These are phyloP conservation scores for Caenorhabditis japonica DNA, from an alignment of 2,888 invertebrate genomes.

Conservation along the genomic window DNA sequence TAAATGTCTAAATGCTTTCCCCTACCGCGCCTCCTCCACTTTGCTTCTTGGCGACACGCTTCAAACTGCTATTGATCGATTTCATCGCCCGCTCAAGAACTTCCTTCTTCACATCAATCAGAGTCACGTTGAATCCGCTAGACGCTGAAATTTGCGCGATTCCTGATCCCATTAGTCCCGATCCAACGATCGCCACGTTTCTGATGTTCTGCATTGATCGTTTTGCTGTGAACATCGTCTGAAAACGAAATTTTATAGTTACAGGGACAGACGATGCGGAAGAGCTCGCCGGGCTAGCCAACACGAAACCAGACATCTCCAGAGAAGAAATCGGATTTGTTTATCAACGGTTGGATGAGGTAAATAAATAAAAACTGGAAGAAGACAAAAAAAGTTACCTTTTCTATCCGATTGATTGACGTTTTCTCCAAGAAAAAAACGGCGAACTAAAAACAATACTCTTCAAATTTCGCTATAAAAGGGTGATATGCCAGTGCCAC, in stretches of 20 bases:
- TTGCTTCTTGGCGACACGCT: conserved; percentile 83
- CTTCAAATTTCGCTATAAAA: too few relatives aligned
- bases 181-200: conserved; percentile 87
- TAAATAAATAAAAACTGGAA: conserved; percentile 6
- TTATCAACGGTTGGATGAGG: conserved; percentile 43
- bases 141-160: conserved; percentile 91
- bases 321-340: conserved; percentile 49
- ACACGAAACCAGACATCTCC: conserved; percentile 17
- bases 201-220: conserved; percentile 79
- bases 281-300: not conserved
- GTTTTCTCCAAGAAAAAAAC: not conserved
- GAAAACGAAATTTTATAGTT: not conserved
- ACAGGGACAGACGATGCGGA: conserved; percentile 79
- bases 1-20: conserved; percentile 1
- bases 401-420: conserved; percentile 10
- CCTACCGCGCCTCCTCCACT: conserved; percentile 1
- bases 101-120: conserved; percentile 85
- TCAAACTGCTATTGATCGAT: conserved; percentile 83
- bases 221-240: conserved; percentile 41
- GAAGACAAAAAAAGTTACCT: too few relatives aligned
- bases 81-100: conserved; percentile 83
- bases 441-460: not conserved
- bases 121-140: conserved; percentile 86
- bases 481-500: too few relatives aligned
- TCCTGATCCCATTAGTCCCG: conserved; percentile 91